Base-by-base conservation (phyloP, 1,140 invertebrate genomes). In the Drosophila busckii region DNA sequence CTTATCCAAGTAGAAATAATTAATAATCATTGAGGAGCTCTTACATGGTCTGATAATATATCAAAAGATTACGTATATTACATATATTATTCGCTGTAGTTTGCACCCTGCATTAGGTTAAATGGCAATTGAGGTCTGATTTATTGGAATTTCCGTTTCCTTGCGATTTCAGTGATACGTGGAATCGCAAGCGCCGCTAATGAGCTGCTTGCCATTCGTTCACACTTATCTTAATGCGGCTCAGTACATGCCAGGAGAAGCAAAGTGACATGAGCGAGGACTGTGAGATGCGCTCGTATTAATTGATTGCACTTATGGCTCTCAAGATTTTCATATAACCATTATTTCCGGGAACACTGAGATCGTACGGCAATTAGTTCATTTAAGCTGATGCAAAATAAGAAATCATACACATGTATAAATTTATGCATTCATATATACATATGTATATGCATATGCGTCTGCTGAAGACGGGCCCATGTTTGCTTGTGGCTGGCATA, bases 291-390 rank as follows among this genome's bases (percentile, higher is more conserved):
- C 29, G 35, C 32, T 50, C 45, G 35, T 61, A 80, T 83, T 83
- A 82, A 82, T 82, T 82, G 65, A 82, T 82, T 82, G 61, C 75
- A 70, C 65, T 82, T 75, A 65, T 70, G 68, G 52, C 64, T 35
- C 31, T 38, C 45, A 69, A 58, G 60, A 73, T 82, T 73, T 68
- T 58, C 65, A 80, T 60, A 52, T 45, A 60, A 52, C 75, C 82
- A 82, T 82, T 85, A 78, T 84, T 86, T 86, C 84, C 80, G 75
- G 80, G 80, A 86, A 86, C 75, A 71, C 70, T 80, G 85, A 66
- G 86, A 82, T 86, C 86, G 84, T 86, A 82, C 63, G 63, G 80
- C 70, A 86, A 86, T 86, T 86, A 86, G 84, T 76, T 65, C 53
- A 59, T 40, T 70, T 68, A 65, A 56, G 49, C 54, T 54, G 40